Base-by-base conservation (phyloP, 2,888 invertebrate species). In the Drosophila atripex region DNA sequence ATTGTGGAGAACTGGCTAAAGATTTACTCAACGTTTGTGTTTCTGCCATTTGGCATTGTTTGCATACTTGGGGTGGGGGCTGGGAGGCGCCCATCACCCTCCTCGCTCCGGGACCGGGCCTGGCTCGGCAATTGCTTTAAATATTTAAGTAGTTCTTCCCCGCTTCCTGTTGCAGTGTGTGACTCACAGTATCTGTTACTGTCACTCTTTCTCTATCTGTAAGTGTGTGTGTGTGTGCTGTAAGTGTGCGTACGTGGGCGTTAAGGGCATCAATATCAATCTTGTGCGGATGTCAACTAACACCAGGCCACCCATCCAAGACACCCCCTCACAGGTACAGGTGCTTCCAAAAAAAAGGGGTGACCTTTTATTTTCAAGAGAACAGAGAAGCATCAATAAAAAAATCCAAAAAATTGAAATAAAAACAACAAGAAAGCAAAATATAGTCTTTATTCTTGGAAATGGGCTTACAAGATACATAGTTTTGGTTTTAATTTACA, bases 101-200 rank as follows among this genome's bases (percentile, higher is more conserved):
- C 41, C 18, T 1, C 5, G 21, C 45, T 32, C 18, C 39, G 39
- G 39, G 2, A 3, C 39, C 35, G 35, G 35, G n/a, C 35, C 35
- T 9, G 39, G 14, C 54, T 68, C 52, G 71, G 75, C 80, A 76
- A 82, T 80, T 79, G 80, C 76, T 78, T 86, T 82, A 76, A 82
- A 82, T 82, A 82, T 86, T 82, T 84, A 75, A 82, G 76, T 73
- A 83, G 84, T 82, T 78, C 61, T 68, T 65, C 72, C 60, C 65
- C 71, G 56, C 69, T 82, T 83, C 71, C 78, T 65, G 66, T 75
- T 80, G 50, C 70, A 14, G 35, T 35, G 5, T 35, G 35, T 39
- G 46, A 69, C 56, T 47, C 56, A 53, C 45, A 23, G 32, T 46
- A 23, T 14, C 18, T 9, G 25, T 21, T 18, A 30, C 23, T 18